Base-by-base conservation (phyloP, 2,113 vertebrate genomes). In the Sarotherodon lohbergeri region DNA sequence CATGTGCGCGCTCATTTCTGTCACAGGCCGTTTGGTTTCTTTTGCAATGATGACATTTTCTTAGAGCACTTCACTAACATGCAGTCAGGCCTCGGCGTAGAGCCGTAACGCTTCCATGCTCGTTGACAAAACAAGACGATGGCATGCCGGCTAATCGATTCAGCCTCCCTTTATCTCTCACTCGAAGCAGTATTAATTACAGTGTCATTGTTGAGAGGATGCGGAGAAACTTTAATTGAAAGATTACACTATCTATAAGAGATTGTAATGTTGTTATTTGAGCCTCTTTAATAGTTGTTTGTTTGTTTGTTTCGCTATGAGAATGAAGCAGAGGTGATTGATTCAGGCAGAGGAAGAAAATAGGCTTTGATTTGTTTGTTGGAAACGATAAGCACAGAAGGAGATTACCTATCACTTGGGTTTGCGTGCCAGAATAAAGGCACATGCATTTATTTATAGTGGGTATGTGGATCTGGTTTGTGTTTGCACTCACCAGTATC, bases 151-250 rank as follows among this genome's bases (percentile, higher is more conserved):
- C 78, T 91, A 90, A 95, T 91, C 94, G 90, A 94, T 95, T 94
- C 85, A 68, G 73, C 80, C 10, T 91, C 85, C 24, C 55, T 71
- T 22, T 86, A 57, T 87, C 81, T 55, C 66, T 52, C 66, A 46
- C 39, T 88, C 56, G 3, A 84, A 93, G 57, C 92, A 95, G 92
- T 95, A 95, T 91, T 91, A 95, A 95, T 94, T 83, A 92, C 54
- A 12, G 11, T 5, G 55, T 63, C 79, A 22, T 87, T 91, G 90
- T 86, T 89, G 87, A 90, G 63, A 39, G 85, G 82, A 83, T 52
- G 59, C 81, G 43, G 80, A 76, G 59, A 76, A 90, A 81, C 54
- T 83, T 79, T 92, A 92, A 94, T 92, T 88, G 88, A 82, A 87
- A 92, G 81, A 85, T 86, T 16, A 85, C 56, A 79, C 85, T 9